These are phyloP conservation scores for Saimiri boliviensis DNA, from an alignment of 2,113 vertebrate species.

Conservation along the genomic window DNA sequence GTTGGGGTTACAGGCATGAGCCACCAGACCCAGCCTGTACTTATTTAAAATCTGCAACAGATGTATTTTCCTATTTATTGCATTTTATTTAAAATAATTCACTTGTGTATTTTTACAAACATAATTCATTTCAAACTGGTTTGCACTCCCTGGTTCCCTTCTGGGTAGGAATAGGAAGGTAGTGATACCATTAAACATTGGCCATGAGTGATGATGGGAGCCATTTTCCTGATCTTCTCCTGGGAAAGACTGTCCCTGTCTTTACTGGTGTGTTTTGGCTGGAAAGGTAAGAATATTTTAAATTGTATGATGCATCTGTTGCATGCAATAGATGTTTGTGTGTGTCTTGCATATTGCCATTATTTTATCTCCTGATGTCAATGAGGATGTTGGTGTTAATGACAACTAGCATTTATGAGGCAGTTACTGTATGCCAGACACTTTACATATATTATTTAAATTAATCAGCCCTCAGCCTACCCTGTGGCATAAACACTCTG, in stretches of 20 bases:
- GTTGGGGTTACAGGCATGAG: no score
- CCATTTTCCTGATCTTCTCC: background rate
- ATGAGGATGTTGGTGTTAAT: background rate
- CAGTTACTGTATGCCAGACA: background rate
- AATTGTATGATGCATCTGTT: background rate
- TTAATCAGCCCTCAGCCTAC: background rate
- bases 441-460: background rate
- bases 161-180: background rate
- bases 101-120: background rate
- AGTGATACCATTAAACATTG: background rate
- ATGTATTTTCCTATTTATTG: background rate
- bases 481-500: background rate
- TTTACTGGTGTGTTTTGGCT: background rate
- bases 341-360: background rate
- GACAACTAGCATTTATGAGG: background rate
- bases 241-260: background rate
- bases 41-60: background rate
- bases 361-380: no score
- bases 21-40: no score
- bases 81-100: background rate
- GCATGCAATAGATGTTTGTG: background rate
- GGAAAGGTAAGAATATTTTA: background rate
- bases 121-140: background rate
- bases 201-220: background rate
- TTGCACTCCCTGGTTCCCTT: background rate